Evolutionary conservation across 2,888 invertebrate species (phyloP).

Genomic region (Phlogophora meticulosa): DNA sequence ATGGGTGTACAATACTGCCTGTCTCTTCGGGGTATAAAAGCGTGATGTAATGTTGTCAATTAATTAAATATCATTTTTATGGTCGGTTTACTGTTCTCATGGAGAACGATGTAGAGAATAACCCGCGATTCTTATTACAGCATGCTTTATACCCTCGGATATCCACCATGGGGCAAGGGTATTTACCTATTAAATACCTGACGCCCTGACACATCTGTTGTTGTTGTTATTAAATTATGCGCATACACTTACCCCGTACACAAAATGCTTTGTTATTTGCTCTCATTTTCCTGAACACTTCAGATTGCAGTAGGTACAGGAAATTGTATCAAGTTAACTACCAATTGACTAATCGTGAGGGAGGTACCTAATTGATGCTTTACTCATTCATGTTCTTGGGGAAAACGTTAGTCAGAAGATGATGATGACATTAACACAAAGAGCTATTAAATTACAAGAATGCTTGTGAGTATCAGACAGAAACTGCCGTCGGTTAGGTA

Average conservation of each 20-base stretch:
- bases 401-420: slow-evolving; percentile 41
- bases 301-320: slow-evolving; percentile 40
- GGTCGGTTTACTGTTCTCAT: not conserved
- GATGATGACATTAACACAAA: slow-evolving; percentile 16
- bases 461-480: not conserved
- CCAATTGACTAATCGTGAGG: slow-evolving; percentile 30
- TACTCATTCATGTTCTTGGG: slow-evolving; percentile 46
- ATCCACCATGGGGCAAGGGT: slow-evolving; percentile 35
- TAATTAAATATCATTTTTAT: no score
- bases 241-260: slow-evolving; percentile 29
- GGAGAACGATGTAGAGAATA: not conserved
- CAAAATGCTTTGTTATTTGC: slow-evolving; percentile 16
- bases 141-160: slow-evolving; percentile 1
- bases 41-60: no score
- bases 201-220: slow-evolving; percentile 50
- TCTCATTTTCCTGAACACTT: slow-evolving; percentile 50
- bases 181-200: slow-evolving; percentile 30
- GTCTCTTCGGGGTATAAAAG: no score
- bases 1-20: no score
- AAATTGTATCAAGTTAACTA: slow-evolving; percentile 34
- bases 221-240: slow-evolving; percentile 4
- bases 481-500: not conserved
- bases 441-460: slow-evolving; percentile 33
- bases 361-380: slow-evolving; percentile 21
- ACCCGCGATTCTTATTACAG: not conserved